Conservation (phyloP, 2,113 vertebrate genomes). For the Ameiurus melas region DNA sequence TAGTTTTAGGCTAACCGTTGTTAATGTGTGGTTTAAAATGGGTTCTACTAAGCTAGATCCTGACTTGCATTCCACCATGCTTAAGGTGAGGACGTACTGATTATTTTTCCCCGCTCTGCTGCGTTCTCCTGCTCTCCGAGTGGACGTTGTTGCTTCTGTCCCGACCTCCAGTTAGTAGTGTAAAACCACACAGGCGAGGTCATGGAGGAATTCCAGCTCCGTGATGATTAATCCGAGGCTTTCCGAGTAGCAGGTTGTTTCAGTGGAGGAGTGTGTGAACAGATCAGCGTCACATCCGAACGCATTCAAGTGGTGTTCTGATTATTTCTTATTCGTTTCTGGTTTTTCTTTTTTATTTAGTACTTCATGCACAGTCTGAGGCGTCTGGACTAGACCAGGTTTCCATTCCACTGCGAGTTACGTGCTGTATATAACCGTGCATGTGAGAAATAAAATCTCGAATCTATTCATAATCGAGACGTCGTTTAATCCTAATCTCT, state of each 20-base stretch:
- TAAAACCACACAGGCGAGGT: neutral
- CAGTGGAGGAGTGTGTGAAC: neutral
- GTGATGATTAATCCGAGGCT: neutral
- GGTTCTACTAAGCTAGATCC: neutral
- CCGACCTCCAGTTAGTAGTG: neutral
- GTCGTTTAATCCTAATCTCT: neutral
- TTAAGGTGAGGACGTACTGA: conserved; percentile 27
- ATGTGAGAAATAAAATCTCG: too few species aligned
- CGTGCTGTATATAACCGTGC: too few species aligned
- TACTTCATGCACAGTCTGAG: too few species aligned
- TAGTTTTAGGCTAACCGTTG: neutral
- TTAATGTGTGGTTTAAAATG: too few species aligned
- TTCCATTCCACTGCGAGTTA: too few species aligned
- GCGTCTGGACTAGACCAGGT: too few species aligned
- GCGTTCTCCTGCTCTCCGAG: conserved; percentile 5
- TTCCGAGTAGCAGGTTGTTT: neutral
- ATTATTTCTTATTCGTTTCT: neutral
- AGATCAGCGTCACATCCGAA: neutral
- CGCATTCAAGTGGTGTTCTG: neutral
- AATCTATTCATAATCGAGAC: neutral
- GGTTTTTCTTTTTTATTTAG: too few species aligned
- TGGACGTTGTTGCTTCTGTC: conserved; percentile 21
- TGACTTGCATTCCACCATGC: neutral
- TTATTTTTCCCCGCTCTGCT: conserved; percentile 37
- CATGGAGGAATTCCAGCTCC: neutral